phyloP scores from a whole-genome alignment of 2,113 vertebrate genomes.

The Tor tambroides region DNA sequence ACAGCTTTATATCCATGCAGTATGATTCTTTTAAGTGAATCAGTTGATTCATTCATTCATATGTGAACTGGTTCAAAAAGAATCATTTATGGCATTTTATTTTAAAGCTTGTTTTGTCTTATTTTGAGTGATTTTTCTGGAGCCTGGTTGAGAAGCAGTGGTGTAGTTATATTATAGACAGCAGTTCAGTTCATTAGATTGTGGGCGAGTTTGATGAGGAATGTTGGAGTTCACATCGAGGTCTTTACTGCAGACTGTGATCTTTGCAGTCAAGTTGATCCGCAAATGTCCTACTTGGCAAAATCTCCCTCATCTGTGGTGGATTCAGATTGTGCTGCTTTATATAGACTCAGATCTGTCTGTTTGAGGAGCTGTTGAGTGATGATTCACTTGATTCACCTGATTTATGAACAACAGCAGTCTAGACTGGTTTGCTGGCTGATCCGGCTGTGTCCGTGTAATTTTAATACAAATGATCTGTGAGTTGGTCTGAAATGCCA shows the following conservation, averaged over 20 bases:
- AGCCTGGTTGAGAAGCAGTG: not conserved
- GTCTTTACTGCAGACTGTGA: not conserved
- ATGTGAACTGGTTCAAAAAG: too few species aligned
- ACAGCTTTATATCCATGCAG: not conserved
- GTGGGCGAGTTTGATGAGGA: not conserved
- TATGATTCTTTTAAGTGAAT: not conserved
- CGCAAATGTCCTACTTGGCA: too few species aligned
- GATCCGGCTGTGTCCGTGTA: not conserved
- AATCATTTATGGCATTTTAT: too few species aligned
- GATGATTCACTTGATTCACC: too few species aligned
- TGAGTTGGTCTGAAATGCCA: constrained; percentile 33
- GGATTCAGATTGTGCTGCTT: too few species aligned
- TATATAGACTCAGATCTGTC: too few species aligned
- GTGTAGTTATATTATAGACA: not conserved
- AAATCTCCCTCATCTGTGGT: too few species aligned
- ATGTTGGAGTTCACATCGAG: not conserved
- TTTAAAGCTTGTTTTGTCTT: too few species aligned
- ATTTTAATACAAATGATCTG: not conserved
- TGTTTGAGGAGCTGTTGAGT: too few species aligned
- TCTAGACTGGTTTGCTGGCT: not conserved
- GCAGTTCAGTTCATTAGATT: not conserved
- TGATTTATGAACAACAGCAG: not conserved
- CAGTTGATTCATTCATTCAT: too few species aligned
- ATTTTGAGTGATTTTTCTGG: too few species aligned
- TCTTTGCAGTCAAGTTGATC: too few species aligned